phyloP scores from a whole-genome alignment of 2,888 invertebrate genomes.

The Xanthia icteritia region DNA sequence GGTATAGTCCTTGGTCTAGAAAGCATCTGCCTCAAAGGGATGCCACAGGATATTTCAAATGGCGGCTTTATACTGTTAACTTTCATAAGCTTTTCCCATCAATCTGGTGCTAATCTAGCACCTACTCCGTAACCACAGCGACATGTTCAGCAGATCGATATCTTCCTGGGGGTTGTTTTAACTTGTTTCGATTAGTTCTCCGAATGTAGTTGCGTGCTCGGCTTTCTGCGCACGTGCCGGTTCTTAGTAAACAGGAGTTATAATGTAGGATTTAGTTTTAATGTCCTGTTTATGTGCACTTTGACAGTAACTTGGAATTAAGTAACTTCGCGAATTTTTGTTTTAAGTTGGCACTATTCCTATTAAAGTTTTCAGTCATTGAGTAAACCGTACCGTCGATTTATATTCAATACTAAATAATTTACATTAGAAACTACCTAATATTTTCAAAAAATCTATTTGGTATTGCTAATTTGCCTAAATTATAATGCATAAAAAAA shows the following conservation, averaged over 20 bases:
- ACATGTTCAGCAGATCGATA: slow-evolving; percentile 26
- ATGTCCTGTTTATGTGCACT: not conserved
- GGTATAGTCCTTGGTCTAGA: not conserved
- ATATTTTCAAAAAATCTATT: not conserved
- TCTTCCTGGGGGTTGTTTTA: slow-evolving; percentile 2
- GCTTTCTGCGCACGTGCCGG: not conserved
- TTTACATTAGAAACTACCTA: not conserved
- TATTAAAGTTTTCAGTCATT: not conserved
- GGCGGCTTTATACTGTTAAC: not conserved
- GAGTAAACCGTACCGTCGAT: not conserved
- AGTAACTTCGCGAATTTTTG: not conserved
- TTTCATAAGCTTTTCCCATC: not conserved
- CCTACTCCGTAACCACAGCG: slow-evolving; percentile 8
- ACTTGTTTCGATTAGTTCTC: slow-evolving; percentile 4
- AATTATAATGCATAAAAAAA: not conserved
- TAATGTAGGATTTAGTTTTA: not conserved
- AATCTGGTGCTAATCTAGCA: not conserved
- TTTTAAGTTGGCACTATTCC: not conserved
- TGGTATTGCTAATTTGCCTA: not conserved
- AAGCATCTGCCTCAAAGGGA: no score
- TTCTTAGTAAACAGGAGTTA: slow-evolving; percentile 7
- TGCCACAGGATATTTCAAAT: not conserved
- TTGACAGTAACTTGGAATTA: not conserved
- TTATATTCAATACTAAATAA: not conserved
- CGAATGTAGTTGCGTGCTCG: slow-evolving; percentile 23